These are phyloP conservation scores for Heliconius ismenius DNA, from an alignment of 2,888 invertebrate genomes.

Conservation along the genomic window DNA sequence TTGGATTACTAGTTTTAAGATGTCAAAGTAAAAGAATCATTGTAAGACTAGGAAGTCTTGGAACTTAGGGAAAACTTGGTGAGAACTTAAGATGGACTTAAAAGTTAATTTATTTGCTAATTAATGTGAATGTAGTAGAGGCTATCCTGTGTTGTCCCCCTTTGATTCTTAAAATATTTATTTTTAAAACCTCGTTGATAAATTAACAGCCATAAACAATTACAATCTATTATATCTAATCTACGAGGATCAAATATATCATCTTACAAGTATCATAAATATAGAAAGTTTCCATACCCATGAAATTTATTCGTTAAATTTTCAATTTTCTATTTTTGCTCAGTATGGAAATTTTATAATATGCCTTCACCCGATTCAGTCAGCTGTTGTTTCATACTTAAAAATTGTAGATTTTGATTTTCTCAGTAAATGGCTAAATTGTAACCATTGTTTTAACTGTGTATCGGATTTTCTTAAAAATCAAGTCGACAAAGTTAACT, in stretches of 20 bases:
- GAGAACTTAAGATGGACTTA: too few relatives aligned
- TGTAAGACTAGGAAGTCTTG: too few relatives aligned
- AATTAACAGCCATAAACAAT: too few relatives aligned
- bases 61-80: too few relatives aligned
- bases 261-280: background rate
- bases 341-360: background rate
- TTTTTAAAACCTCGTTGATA: too few relatives aligned
- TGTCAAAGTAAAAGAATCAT: too few relatives aligned
- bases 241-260: background rate
- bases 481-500: background rate
- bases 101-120: too few relatives aligned
- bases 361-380: background rate
- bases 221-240: too few relatives aligned
- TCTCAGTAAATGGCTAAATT: background rate
- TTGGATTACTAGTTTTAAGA: too few relatives aligned
- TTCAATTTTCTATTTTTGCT: background rate
- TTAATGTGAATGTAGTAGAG: too few relatives aligned
- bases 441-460: background rate
- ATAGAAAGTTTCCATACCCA: background rate
- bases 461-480: background rate
- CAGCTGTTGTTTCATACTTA: background rate
- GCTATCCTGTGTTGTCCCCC: too few relatives aligned
- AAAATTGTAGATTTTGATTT: background rate
- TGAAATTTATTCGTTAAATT: slow-evolving; percentile 1
- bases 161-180: too few relatives aligned